phyloP scores from a whole-genome alignment of 64 coral and sea anemone species.

The Platygyra sinensis region DNA sequence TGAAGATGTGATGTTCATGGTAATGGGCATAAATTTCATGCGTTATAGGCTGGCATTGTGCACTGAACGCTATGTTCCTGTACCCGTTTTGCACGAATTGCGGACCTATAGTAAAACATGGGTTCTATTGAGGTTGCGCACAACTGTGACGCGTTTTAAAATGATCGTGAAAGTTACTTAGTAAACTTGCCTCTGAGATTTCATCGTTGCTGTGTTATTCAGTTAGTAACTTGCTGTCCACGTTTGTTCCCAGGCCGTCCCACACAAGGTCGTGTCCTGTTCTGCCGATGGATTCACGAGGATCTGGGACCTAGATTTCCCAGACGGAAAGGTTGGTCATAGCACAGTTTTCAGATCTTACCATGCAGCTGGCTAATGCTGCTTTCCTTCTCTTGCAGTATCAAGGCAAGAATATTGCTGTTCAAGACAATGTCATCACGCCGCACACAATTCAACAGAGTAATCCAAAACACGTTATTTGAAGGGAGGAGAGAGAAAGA shows the following conservation, averaged over 20 bases:
- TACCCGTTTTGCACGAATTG: too few relatives aligned
- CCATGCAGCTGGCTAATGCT: not conserved
- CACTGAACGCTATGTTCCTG: too few relatives aligned
- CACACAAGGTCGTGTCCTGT: slow-evolving; percentile 76
- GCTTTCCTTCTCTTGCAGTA: slow-evolving; percentile 30
- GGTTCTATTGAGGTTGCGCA: too few relatives aligned
- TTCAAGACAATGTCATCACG: slow-evolving; percentile 50
- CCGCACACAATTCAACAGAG: not conserved
- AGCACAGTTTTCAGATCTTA: not conserved
- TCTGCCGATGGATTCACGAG: slow-evolving; percentile 87
- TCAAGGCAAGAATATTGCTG: slow-evolving; percentile 42
- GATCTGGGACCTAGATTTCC: slow-evolving; percentile 88
- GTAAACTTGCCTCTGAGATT: too few relatives aligned
- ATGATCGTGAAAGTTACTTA: too few relatives aligned
- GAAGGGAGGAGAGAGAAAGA: not conserved
- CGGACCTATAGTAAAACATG: too few relatives aligned
- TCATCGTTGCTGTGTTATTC: too few relatives aligned
- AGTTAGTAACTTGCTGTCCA: too few relatives aligned
- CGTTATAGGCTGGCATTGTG: too few relatives aligned
- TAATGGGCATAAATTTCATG: too few relatives aligned
- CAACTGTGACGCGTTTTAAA: too few relatives aligned
- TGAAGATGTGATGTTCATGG: too few relatives aligned
- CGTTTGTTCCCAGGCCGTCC: slow-evolving; percentile 50
- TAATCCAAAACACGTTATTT: not conserved
- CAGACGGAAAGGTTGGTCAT: not conserved